These are phyloP conservation scores for Frieseomelitta varia DNA, from an alignment of 1,140 invertebrate genomes.

Conservation along the genomic window DNA sequence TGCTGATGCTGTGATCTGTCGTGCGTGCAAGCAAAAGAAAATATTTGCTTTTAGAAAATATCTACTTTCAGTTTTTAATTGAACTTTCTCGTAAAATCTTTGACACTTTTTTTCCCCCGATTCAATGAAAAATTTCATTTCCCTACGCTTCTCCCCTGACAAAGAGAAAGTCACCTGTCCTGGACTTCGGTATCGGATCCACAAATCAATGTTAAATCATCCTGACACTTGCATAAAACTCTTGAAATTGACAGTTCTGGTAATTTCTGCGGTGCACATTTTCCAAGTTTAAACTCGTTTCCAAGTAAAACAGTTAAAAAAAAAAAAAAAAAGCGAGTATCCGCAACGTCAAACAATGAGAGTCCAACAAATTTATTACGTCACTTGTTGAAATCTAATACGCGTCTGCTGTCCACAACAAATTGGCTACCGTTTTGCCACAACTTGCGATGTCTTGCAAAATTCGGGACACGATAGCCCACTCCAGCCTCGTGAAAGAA, in stretches of 20 bases:
- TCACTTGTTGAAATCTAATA: background rate
- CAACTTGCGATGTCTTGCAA: background rate
- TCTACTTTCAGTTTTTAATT: background rate
- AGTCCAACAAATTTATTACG: background rate
- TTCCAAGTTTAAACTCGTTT: background rate
- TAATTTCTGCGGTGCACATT: background rate
- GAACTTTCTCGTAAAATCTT: background rate
- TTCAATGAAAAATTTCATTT: background rate
- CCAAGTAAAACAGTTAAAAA: too few relatives aligned
- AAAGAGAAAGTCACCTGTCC: background rate
- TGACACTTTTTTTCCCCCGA: background rate
- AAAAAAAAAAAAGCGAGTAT: background rate
- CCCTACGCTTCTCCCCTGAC: too few relatives aligned
- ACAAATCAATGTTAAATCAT: background rate
- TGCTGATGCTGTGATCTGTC: background rate
- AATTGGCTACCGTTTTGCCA: background rate
- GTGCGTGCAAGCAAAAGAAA: background rate
- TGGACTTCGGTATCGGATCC: background rate
- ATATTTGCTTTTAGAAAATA: background rate
- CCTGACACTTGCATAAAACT: background rate
- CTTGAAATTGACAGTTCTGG: background rate
- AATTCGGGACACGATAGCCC: background rate
- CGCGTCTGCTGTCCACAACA: background rate
- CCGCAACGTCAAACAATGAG: background rate
- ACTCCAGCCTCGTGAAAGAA: too few relatives aligned